A percentile compares a stretch with the other conserved stretches of the same genome.
Conservation (phyloP, 2,113 vertebrate species). For the Carollia perspicillata region DNA sequence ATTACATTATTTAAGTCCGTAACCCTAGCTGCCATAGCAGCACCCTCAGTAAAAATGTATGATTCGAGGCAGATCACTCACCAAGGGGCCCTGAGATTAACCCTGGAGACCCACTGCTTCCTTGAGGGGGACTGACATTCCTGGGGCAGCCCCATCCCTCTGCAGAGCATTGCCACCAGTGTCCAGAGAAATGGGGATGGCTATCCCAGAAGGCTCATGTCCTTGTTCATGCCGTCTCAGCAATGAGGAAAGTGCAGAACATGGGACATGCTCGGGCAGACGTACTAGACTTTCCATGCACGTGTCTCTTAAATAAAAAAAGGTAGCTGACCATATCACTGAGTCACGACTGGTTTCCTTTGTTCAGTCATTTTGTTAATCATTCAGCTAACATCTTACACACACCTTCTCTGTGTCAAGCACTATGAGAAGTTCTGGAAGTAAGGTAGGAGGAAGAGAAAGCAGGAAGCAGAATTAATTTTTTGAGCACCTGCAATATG, state of each 20-base stretch:
- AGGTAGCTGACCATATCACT: not conserved
- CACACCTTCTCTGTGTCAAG: not conserved
- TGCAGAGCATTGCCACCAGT: rapidly evolving
- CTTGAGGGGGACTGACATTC: rapidly evolving
- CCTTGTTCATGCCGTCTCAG: not conserved
- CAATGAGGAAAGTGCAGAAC: not conserved
- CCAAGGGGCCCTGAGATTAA: not conserved
- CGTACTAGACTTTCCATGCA: not conserved
- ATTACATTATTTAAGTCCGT: constrained; percentile 50
- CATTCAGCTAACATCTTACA: not conserved
- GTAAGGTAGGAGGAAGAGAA: not conserved
- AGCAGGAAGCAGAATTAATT: not conserved
- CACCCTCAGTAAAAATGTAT: constrained; percentile 46
- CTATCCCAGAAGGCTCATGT: not conserved
- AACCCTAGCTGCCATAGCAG: constrained; percentile 15
- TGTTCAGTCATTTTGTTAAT: not conserved
- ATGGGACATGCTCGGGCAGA: not conserved
- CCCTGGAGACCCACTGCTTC: not conserved
- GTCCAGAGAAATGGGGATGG: rapidly evolving
- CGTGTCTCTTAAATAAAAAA: not conserved
- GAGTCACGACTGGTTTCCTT: not conserved
- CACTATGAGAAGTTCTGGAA: not conserved
- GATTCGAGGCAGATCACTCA: constrained; percentile 4
- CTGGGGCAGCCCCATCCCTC: too few relatives aligned
- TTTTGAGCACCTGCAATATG: not conserved